Percentiles rank a stretch among this genome's conserved stretches.
Conservation (phyloP, 2,113 vertebrate species). For the Benitochromis conjunctus region DNA sequence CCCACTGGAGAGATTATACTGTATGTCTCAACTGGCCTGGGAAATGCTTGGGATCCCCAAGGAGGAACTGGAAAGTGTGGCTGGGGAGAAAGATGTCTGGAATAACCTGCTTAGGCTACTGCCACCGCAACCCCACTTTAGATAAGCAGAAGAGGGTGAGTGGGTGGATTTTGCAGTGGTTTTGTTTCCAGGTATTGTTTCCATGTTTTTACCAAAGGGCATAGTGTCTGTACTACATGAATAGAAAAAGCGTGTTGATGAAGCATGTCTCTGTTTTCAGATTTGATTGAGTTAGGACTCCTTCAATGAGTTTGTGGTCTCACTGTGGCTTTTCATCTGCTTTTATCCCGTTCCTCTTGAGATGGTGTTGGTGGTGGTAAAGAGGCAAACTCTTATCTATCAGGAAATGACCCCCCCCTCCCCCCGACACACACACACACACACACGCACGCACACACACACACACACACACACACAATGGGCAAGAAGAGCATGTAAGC, state of each 20-base stretch:
- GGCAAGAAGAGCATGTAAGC: not conserved
- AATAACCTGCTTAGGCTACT: not conserved
- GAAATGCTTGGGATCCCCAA: not conserved
- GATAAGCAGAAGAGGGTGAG: not conserved
- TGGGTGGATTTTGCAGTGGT: not conserved
- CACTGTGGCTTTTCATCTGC: not conserved
- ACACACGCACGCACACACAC: accelerated
- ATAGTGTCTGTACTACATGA: not conserved
- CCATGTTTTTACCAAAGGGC: not conserved
- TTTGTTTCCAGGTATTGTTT: not conserved
- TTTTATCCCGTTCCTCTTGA: not conserved
- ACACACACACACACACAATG: not conserved
- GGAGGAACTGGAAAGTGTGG: not conserved
- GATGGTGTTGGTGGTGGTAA: not conserved
- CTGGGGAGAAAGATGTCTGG: not conserved
- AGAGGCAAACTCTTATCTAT: not conserved
- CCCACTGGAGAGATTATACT: not conserved
- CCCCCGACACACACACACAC: no score
- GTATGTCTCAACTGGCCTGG: not conserved
- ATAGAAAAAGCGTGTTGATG: not conserved
- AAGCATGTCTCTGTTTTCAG: not conserved
- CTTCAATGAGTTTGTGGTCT: not conserved
- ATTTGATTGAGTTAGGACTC: not conserved
- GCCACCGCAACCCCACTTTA: not conserved
- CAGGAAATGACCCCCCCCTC: not conserved